Evolutionary conservation across 2,888 invertebrate genomes (phyloP).

Genomic region (Lycocerus yunnanus): DNA sequence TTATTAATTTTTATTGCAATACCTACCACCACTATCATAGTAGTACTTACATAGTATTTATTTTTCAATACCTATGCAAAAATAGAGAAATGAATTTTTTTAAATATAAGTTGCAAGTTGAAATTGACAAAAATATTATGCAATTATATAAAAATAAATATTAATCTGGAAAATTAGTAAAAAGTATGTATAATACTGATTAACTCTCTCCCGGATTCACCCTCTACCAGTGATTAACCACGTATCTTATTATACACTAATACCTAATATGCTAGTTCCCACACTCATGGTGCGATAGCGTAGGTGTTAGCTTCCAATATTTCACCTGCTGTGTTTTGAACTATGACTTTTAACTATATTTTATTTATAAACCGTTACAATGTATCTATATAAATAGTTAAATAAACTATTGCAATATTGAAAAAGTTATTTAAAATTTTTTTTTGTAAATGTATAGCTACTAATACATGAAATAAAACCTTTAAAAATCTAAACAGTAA

Average conservation of each 20-base stretch:
- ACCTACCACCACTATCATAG: too few species aligned
- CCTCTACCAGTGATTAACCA: background rate
- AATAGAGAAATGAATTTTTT: too few species aligned
- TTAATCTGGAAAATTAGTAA: background rate
- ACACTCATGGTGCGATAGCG: conserved; percentile 28
- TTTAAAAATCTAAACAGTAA: background rate
- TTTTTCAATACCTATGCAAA: too few species aligned
- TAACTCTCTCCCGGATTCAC: background rate
- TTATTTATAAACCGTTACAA: conserved; percentile 20
- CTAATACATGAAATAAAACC: background rate
- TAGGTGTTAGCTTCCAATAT: conserved; percentile 31
- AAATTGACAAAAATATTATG: background rate
- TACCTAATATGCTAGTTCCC: conserved; percentile 27
- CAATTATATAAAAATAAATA: background rate
- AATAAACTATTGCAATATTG: conserved; percentile 12
- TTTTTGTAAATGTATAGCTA: background rate
- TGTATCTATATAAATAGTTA: conserved; percentile 19
- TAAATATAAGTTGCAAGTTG: too few species aligned
- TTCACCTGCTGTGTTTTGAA: conserved; percentile 31
- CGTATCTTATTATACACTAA: conserved; percentile 14
- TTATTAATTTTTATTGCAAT: too few species aligned
- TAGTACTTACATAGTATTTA: too few species aligned
- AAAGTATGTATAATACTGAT: background rate
- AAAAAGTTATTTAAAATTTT: background rate
- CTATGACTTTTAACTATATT: conserved; percentile 29